Percentiles rank a stretch among this genome's conserved stretches.
Evolutionary conservation across 2,113 vertebrate species (phyloP).

Genomic region (Paracyprichromis sp.): DNA sequence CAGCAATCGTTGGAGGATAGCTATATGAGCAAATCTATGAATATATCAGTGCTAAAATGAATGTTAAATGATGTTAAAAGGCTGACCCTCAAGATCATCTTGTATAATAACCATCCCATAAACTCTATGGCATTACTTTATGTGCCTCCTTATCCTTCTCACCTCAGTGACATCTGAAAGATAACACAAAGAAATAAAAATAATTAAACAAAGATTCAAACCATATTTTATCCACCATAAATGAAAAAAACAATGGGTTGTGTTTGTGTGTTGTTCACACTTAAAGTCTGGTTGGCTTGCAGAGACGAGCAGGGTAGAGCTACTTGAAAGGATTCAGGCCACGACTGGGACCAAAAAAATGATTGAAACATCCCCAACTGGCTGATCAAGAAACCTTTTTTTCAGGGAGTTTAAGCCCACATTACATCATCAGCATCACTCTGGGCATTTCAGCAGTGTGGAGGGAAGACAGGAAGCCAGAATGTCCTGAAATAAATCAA

Average conservation of each 20-base stretch:
- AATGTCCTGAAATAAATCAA: not conserved
- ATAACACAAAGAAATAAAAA: not conserved
- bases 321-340: not conserved
- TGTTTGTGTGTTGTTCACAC: not conserved
- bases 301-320: not conserved
- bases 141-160: accelerated
- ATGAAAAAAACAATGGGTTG: accelerated
- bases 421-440: not conserved
- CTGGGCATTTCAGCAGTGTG: accelerated
- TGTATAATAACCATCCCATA: accelerated
- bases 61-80: not conserved
- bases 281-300: accelerated
- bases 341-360: not conserved
- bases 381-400: not conserved
- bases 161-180: not conserved
- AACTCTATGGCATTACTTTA: accelerated
- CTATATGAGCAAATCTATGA: not conserved
- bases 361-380: not conserved
- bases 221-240: not conserved
- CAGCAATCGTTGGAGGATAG: accelerated
- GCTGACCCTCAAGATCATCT: not conserved
- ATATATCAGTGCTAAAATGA: not conserved
- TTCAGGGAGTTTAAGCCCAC: not conserved
- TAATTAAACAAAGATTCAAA: not conserved
- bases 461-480: not conserved